phyloP scores from a whole-genome alignment of 2,888 invertebrate genomes.

The Stegophylla sp. region DNA sequence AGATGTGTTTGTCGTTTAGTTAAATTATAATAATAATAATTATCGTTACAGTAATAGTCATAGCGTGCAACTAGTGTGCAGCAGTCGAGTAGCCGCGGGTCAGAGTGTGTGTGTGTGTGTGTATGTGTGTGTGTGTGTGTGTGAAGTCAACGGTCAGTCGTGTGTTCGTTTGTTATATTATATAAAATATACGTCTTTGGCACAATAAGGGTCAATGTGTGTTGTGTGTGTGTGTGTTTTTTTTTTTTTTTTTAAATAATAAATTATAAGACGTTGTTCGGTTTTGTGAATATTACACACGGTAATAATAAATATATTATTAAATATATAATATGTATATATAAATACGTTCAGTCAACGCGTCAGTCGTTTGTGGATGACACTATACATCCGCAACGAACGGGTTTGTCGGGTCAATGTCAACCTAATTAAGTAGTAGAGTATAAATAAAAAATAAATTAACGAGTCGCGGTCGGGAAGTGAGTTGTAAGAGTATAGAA shows the following conservation, averaged over 20 bases:
- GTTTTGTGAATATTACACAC: slow-evolving; percentile 7
- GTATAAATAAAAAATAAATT: slow-evolving; percentile 36
- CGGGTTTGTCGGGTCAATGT: slow-evolving; percentile 13
- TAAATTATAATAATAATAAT: too few species aligned
- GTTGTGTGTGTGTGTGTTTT: too few species aligned
- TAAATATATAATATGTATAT: background rate
- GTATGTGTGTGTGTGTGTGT: too few species aligned
- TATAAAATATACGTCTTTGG: slow-evolving; percentile 47
- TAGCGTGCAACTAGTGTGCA: too few species aligned
- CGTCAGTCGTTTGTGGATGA: slow-evolving; percentile 34
- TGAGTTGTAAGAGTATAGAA: background rate
- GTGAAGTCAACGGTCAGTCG: slow-evolving; percentile 3
- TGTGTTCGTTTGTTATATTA: background rate
- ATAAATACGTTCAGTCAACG: slow-evolving; percentile 34
- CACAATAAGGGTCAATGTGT: slow-evolving; percentile 19
- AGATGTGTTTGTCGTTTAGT: too few species aligned
- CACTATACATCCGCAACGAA: background rate
- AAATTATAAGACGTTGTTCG: slow-evolving; percentile 2
- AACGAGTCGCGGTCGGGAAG: background rate
- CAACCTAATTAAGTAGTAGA: background rate
- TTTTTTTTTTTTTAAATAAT: too few species aligned
- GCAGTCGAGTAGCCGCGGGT: too few species aligned
- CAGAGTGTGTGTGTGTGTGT: too few species aligned
- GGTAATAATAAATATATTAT: slow-evolving; percentile 5
- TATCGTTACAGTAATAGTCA: too few species aligned